Evolutionary conservation across 2,113 vertebrate species (phyloP).

Genomic region (Pagrus major): DNA sequence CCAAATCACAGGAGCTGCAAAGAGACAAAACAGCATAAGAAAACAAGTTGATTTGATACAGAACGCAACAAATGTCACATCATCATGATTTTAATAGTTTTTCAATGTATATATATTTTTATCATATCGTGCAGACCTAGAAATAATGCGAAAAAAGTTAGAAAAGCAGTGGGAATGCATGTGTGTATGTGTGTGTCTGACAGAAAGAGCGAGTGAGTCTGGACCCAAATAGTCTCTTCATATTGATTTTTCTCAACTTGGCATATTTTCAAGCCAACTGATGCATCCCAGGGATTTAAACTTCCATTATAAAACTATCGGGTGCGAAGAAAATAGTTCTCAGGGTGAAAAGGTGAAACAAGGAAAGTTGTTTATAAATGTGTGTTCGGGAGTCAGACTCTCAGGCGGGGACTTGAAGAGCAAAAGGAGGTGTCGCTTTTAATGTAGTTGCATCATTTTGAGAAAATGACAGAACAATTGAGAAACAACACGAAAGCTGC

Average conservation of each 20-base stretch:
- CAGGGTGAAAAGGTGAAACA: slow-evolving; percentile 19
- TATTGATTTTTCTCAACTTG: slow-evolving; percentile 53
- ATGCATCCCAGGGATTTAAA: slow-evolving; percentile 33
- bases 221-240: slow-evolving; percentile 17
- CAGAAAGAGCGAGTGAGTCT: slow-evolving; percentile 6
- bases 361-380: not conserved
- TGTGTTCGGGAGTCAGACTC: not conserved
- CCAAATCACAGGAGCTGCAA: too few relatives aligned
- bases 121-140: too few relatives aligned
- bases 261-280: slow-evolving; percentile 36
- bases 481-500: not conserved
- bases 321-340: slow-evolving; percentile 1
- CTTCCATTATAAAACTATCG: slow-evolving; percentile 21
- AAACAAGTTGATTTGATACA: too few relatives aligned
- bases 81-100: too few relatives aligned
- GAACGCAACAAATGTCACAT: too few relatives aligned
- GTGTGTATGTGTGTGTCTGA: not conserved
- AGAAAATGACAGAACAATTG: not conserved
- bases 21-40: too few relatives aligned
- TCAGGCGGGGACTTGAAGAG: not conserved
- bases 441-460: not conserved
- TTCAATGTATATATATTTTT: too few relatives aligned
- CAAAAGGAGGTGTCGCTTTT: not conserved
- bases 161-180: not conserved
- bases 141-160: not conserved